Evolutionary conservation across 2,888 invertebrate species (phyloP), one percentile per base, ranked within the genome.

Genomic region (Magallana nippona): DNA sequence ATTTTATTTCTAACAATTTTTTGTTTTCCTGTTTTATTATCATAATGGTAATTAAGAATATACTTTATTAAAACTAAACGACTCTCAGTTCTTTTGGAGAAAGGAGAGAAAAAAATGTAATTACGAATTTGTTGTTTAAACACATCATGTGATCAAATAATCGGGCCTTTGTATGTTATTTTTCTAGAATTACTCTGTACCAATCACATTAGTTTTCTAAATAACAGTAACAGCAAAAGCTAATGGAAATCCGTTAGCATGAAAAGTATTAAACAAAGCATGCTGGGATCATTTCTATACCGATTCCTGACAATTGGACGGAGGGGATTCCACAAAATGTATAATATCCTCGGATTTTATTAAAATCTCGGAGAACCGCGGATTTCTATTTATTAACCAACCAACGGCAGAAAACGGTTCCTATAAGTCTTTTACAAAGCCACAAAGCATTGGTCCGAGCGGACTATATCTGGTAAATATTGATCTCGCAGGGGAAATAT

Each of bases 381-480:
- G 32, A 71, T 27, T 27, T 15, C 22, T 32, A 32, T 71, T 71
- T 27, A 71, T 71, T 44, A 71, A 60, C 60, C n/a, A 71, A 71
- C 71, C 71, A 15, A 71, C 71, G 71, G 71, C 8, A 71, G 71
- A 27, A 71, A 71, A 27, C 71, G 15, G 27, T 15, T 71, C 32
- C 71, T 17, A 71, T 71, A 27, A 71, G 71, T 32, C 22, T 71
- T 44, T 71, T 71, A 71, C 71, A 71, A 32, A 22, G 71, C 71
- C 32, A 2, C 32, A 27, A 27, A 71, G 27, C 71, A 71, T 22
- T 27, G 44, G 44, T 44, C 5, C 8, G 44, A 44, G 8, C 3
- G 44, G 71, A 71, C 2, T 71, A 71, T 71, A 71, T 71, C 71
- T 71, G 27, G 71, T 71, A 71, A 71, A 71, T 71, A 71, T 71